A percentile compares a stretch with the other conserved stretches of the same genome.
These are phyloP conservation scores for Lordiphosa mommai DNA, from an alignment of 1,140 invertebrate genomes.

Conservation along the genomic window DNA sequence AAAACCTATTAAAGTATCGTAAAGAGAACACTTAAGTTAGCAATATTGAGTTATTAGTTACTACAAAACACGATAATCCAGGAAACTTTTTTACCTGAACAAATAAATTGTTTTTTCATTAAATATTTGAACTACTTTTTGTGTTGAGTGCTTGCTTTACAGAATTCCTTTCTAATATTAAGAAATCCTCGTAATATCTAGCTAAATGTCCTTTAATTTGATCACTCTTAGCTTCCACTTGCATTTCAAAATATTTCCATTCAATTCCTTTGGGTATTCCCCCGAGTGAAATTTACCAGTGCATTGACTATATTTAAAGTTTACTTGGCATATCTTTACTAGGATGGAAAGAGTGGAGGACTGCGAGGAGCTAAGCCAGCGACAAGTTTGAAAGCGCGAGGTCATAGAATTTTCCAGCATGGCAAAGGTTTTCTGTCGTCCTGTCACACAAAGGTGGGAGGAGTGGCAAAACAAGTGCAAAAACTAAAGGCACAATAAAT, in stretches of 20 bases:
- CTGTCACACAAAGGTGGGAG: background rate
- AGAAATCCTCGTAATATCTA: too few species aligned
- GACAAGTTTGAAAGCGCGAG: slow-evolving; percentile 63
- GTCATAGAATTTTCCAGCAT: slow-evolving; percentile 59
- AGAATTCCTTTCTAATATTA: too few species aligned
- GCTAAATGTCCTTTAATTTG: too few species aligned
- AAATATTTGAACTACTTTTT: too few species aligned
- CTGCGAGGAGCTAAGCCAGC: slow-evolving; percentile 30
- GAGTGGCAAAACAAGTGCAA: slow-evolving; percentile 57
- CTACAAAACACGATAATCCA: too few species aligned
- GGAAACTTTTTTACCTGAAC: too few species aligned
- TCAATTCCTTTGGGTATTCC: background rate
- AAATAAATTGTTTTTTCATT: too few species aligned
- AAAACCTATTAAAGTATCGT: too few species aligned
- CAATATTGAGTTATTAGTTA: too few species aligned
- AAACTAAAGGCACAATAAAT: slow-evolving; percentile 65
- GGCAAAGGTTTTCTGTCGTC: slow-evolving; percentile 22
- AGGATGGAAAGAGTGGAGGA: slow-evolving; percentile 1
- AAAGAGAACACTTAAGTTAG: too few species aligned
- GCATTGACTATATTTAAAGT: slow-evolving; percentile 39
- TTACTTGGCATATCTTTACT: slow-evolving; percentile 29
- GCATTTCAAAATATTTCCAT: slow-evolving; percentile 32
- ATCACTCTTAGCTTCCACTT: too few species aligned
- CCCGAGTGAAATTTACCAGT: slow-evolving; percentile 10
- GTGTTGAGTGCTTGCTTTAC: too few species aligned